Base-by-base conservation (phyloP, 35 echinoderm and acorn worm species). In the Eucidaris tribuloides region DNA sequence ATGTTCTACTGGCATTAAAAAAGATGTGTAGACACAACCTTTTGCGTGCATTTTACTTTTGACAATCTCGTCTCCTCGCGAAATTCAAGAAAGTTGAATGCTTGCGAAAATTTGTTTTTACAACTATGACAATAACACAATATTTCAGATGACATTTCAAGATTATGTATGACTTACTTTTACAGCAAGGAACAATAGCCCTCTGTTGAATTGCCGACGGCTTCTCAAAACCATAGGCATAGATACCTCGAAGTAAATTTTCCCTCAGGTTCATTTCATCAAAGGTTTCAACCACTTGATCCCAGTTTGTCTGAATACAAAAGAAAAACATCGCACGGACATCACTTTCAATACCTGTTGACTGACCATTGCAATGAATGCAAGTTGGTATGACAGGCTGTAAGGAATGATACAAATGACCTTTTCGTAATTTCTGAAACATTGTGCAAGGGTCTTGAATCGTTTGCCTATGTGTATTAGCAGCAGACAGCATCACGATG, bases 161-260 rank as follows among this genome's bases (percentile, higher is more conserved):
- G 77, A 3, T 50, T 17, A 59, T 20, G 20, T 1, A 14, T 34
- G 15, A 79, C 78, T 86, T 83, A 98, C 95, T 83, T 79, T 87
- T 89, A 71, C 95, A 98, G 70, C 94, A 98, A 7, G 95, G 95
- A 18, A 93, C 54, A 70, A 98, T 93, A 27, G 95, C 95, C 45
- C 91, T 76, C 72, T 98, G 95, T 81, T 98, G 95, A 44, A 98
- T 98, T 14, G 95, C 95, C 64, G 95, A 98, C 62, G 95, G 95
- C 41, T 90, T 98, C 63, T 98, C 95, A 84, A 98, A 98, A 24
- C 95, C 95, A 65, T 98, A 98, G 39, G 90, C 95, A 86, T 93
- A 90, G 58, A 98, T 98, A 37, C 95, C 95, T 89, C 95, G 70
- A 11, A 98, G 80, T 32, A 98, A 71, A 5, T 81, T 23, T 57